phyloP scores from a whole-genome alignment of 1,140 invertebrate genomes.

The Papilio glaucus region DNA sequence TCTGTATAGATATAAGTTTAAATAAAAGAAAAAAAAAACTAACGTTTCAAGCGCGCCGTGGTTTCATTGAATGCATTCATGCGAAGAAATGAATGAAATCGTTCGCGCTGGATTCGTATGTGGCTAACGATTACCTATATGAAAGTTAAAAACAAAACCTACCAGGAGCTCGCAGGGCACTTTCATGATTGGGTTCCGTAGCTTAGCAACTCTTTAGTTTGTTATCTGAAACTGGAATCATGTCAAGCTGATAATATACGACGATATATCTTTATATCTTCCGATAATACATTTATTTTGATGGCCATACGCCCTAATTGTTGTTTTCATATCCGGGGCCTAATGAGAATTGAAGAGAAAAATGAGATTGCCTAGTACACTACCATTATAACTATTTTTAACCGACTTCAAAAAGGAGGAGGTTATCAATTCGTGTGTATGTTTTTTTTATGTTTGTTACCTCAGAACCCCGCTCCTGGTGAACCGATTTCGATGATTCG shows the following conservation, averaged over 20 bases:
- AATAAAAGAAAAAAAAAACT: not conserved
- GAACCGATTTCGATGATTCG: too few relatives aligned
- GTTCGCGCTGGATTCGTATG: constrained; percentile 7
- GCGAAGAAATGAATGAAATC: constrained; percentile 11
- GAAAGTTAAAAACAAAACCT: constrained; percentile 11
- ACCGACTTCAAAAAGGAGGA: too few relatives aligned
- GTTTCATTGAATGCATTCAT: constrained; percentile 15
- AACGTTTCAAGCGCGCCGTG: not conserved
- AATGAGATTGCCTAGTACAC: too few relatives aligned
- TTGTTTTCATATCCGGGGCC: too few relatives aligned
- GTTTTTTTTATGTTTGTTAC: too few relatives aligned
- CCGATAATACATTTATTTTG: too few relatives aligned
- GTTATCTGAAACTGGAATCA: not conserved
- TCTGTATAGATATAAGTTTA: constrained; percentile 16
- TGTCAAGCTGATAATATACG: not conserved
- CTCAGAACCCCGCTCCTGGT: too few relatives aligned
- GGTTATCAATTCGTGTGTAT: too few relatives aligned
- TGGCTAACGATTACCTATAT: constrained; percentile 22
- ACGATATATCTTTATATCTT: not conserved
- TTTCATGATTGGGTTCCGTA: constrained; percentile 5
- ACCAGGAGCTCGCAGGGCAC: not conserved
- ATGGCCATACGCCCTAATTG: too few relatives aligned
- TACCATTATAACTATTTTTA: too few relatives aligned
- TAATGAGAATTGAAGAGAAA: too few relatives aligned
- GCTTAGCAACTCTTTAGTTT: not conserved